Conservation (phyloP, 2,113 vertebrate genomes). For the Platichthys flesus region DNA sequence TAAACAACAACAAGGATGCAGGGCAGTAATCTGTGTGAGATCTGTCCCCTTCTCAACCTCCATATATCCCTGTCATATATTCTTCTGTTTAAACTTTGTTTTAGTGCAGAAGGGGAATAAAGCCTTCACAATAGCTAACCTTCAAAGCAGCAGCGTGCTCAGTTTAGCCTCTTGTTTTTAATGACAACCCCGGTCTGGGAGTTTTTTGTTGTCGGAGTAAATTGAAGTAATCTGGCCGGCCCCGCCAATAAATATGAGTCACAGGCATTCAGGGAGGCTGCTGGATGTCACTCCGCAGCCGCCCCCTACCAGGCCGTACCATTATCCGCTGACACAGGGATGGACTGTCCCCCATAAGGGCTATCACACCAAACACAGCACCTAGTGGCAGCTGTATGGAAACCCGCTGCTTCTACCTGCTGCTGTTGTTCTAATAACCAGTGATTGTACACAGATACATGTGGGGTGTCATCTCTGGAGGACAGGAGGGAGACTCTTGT, state of each 20-base stretch:
- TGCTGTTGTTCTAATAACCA: slow-evolving; percentile 52
- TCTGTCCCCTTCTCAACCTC: background rate
- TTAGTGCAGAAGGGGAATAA: slow-evolving; percentile 1
- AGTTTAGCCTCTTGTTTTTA: slow-evolving; percentile 55
- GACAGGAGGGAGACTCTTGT: slow-evolving; percentile 27
- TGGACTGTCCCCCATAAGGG: slow-evolving; percentile 54
- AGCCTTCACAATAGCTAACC: slow-evolving; percentile 33
- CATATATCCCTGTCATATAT: background rate
- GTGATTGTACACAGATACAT: slow-evolving; percentile 46
- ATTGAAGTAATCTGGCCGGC: slow-evolving; percentile 73
- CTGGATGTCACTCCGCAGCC: slow-evolving; percentile 56
- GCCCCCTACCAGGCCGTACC: slow-evolving; percentile 43
- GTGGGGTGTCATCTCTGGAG: slow-evolving; percentile 36
- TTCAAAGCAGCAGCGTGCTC: slow-evolving; percentile 53
- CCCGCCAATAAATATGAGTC: slow-evolving; percentile 64
- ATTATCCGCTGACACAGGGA: slow-evolving; percentile 51
- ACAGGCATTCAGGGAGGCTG: slow-evolving; percentile 58
- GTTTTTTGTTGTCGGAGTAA: slow-evolving; percentile 59
- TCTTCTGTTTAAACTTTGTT: slow-evolving; percentile 25
- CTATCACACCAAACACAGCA: slow-evolving; percentile 60
- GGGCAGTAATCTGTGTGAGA: slow-evolving; percentile 42
- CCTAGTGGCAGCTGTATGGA: slow-evolving; percentile 50
- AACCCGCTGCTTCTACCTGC: slow-evolving; percentile 49
- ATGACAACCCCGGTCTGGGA: slow-evolving; percentile 59
- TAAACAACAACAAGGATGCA: slow-evolving; percentile 18